Conservation (phyloP, 1,140 invertebrate species). For the Drosophila busckii region DNA sequence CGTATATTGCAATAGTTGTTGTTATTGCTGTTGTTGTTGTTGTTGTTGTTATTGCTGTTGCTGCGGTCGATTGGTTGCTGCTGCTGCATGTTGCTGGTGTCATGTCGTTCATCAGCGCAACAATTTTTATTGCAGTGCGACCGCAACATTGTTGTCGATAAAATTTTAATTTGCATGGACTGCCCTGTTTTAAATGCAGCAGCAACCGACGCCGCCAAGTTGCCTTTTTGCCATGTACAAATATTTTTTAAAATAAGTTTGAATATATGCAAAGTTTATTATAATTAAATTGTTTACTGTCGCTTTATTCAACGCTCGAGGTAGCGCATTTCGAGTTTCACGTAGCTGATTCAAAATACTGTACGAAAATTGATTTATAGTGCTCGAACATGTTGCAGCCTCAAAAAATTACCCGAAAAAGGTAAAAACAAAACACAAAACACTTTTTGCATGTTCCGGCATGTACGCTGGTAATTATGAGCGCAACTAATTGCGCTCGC, state of each 20-base stretch:
- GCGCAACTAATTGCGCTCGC: constrained; percentile 60
- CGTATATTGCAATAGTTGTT: constrained; percentile 1
- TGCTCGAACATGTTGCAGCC: constrained; percentile 56
- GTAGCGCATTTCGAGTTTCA: constrained; percentile 31
- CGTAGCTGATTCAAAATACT: background rate
- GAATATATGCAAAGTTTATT: background rate
- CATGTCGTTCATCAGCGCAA: constrained; percentile 60
- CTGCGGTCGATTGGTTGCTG: constrained; percentile 54
- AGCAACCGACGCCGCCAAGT: no score
- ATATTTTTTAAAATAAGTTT: background rate
- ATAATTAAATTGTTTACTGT: background rate
- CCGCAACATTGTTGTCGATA: constrained; percentile 73
- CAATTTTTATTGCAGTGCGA: constrained; percentile 54
- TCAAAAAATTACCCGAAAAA: background rate
- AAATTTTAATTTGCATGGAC: constrained; percentile 71
- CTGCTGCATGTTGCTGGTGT: constrained; percentile 19
- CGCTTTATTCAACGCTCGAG: background rate
- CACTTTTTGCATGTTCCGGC: constrained; percentile 48
- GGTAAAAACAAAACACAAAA: background rate
- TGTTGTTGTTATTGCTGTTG: constrained; percentile 36
- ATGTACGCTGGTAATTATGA: no score
- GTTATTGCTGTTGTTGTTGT: constrained; percentile 15
- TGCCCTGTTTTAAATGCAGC: constrained; percentile 28
- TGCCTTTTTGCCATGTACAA: constrained; percentile 16
- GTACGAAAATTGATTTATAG: constrained; percentile 77